Percentiles rank a stretch among this genome's conserved stretches.
phyloP scores from a whole-genome alignment of 2,888 invertebrate species.

The Euzetes globulus region DNA sequence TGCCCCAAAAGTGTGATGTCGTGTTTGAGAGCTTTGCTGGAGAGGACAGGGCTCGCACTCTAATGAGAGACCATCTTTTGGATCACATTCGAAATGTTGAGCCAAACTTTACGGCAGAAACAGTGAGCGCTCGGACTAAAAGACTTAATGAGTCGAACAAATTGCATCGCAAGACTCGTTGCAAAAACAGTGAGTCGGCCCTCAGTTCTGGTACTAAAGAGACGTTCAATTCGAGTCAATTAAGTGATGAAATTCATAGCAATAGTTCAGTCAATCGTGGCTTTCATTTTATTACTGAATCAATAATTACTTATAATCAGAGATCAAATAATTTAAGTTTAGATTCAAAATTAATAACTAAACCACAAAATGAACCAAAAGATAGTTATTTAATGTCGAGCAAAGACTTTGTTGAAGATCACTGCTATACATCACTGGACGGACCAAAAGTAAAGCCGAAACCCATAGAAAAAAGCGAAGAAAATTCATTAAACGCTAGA shows the following conservation, averaged over 20 bases:
- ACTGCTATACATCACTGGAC: constrained; percentile 15
- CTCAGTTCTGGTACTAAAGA: background rate
- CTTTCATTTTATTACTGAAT: background rate
- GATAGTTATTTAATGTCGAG: background rate
- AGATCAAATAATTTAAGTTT: background rate
- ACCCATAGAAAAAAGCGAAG: background rate
- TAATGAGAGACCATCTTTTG: constrained; percentile 52
- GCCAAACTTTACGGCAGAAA: constrained; percentile 1
- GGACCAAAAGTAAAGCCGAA: background rate
- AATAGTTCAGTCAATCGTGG: background rate
- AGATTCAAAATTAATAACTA: too few relatives aligned
- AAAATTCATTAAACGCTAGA: background rate
- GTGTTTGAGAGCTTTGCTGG: constrained; percentile 55
- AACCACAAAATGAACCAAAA: too few relatives aligned
- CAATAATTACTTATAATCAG: background rate
- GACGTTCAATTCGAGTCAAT: background rate
- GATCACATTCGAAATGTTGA: constrained; percentile 47
- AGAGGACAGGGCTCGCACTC: constrained; percentile 52
- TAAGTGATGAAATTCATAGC: background rate
- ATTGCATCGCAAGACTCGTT: background rate
- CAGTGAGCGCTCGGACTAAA: background rate
- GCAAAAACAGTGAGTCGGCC: background rate
- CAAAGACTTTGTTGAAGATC: background rate
- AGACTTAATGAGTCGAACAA: background rate
- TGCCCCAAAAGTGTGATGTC: constrained; percentile 49